Conservation (phyloP, 1,140 invertebrate species). For the Helicoverpa zea region DNA sequence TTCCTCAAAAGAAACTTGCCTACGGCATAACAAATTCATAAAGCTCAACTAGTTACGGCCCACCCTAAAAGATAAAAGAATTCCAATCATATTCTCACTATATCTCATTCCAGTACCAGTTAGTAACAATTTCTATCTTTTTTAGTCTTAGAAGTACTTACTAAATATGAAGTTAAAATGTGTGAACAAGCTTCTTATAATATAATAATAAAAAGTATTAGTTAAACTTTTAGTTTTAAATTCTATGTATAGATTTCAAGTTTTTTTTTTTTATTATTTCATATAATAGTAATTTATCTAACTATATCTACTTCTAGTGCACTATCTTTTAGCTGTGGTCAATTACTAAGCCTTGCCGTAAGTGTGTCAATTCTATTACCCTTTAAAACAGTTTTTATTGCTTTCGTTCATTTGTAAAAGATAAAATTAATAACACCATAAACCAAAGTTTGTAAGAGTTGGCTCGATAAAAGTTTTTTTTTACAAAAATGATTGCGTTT, state of each 20-base stretch:
- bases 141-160: conserved; percentile 77
- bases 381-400: conserved; percentile 31
- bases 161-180: conserved; percentile 86
- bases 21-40: conserved; percentile 68
- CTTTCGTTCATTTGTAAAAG: conserved; percentile 28
- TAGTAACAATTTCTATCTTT: conserved; percentile 64
- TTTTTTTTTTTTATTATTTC: conserved; percentile 78
- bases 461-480: conserved; percentile 1
- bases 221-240: conserved; percentile 85
- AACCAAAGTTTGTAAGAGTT: not conserved
- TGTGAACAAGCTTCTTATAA: conserved; percentile 86
- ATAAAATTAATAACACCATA: not conserved
- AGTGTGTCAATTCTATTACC: conserved; percentile 62
- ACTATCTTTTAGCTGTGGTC: conserved; percentile 85
- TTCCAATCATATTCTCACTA: conserved; percentile 70
- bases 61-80: conserved; percentile 63
- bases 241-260: conserved; percentile 86
- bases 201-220: conserved; percentile 85
- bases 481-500: conserved; percentile 17
- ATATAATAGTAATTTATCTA: conserved; percentile 84
- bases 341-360: conserved; percentile 74
- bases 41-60: conserved; percentile 53
- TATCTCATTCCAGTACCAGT: conserved; percentile 66
- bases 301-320: conserved; percentile 84
- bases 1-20: conserved; percentile 71